Percentiles rank a stretch among this genome's conserved stretches.
Conservation (phyloP, 2,888 invertebrate species). For the Tachystola acroxantha region DNA sequence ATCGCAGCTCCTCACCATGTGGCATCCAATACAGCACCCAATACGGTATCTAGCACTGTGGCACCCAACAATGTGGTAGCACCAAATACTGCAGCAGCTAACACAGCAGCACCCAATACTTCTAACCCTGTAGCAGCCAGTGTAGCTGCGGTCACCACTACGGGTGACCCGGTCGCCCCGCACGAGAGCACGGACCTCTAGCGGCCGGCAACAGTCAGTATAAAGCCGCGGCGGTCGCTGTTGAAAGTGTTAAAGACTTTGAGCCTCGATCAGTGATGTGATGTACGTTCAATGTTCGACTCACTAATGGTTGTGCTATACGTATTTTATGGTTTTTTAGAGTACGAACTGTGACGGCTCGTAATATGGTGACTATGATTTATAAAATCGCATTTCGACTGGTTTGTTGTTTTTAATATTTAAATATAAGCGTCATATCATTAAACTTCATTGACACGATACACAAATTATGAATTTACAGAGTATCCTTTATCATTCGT, state of each 20-base stretch:
- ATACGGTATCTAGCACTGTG: too few relatives aligned
- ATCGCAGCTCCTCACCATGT: conserved; percentile 48
- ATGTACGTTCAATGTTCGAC: neutral
- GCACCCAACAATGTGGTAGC: too few relatives aligned
- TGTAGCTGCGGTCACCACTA: conserved; percentile 33
- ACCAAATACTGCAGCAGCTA: too few relatives aligned
- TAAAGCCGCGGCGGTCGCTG: conserved; percentile 7
- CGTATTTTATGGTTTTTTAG: neutral
- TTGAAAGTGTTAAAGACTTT: conserved; percentile 1
- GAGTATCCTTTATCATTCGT: conserved; percentile 37
- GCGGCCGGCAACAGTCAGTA: conserved; percentile 20
- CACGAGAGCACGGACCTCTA: conserved; percentile 59
- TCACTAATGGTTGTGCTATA: neutral
- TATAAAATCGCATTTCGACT: conserved; percentile 3
- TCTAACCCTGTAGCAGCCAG: conserved; percentile 45
- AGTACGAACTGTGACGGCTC: neutral
- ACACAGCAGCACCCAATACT: too few relatives aligned
- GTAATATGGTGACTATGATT: neutral
- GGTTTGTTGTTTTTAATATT: neutral
- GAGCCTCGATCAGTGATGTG: neutral
- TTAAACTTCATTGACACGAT: neutral
- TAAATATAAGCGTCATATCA: neutral
- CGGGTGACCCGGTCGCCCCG: conserved; percentile 20
- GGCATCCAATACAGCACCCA: conserved; percentile 6
- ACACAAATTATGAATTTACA: conserved; percentile 1